phyloP scores from a whole-genome alignment of 2,888 invertebrate species.

The Sylvicola fuscatus region DNA sequence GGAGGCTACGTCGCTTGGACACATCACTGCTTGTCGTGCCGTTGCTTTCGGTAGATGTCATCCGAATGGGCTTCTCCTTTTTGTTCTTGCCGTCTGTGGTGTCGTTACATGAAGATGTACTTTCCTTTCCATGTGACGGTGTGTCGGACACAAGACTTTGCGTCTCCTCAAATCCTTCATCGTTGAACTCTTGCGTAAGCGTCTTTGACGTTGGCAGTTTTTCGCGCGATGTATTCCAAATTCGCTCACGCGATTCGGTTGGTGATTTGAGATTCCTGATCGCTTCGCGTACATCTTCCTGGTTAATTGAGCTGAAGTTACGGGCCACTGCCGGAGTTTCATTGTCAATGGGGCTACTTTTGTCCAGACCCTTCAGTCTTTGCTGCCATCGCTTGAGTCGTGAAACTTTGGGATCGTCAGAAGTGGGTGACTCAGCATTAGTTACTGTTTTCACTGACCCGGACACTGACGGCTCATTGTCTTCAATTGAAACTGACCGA shows the following conservation, averaged over 20 bases:
- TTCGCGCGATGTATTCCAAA: constrained; percentile 31
- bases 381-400: constrained; percentile 50
- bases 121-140: constrained; percentile 48
- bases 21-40: constrained; percentile 18
- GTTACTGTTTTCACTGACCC: constrained; percentile 30
- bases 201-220: constrained; percentile 7
- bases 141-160: constrained; percentile 75
- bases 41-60: constrained; percentile 23
- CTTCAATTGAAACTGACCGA: background rate
- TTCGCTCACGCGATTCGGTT: constrained; percentile 35
- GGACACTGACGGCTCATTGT: constrained; percentile 21
- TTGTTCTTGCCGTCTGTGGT: constrained; percentile 29
- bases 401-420: constrained; percentile 27
- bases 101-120: constrained; percentile 55
- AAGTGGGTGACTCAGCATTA: constrained; percentile 9
- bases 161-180: constrained; percentile 82
- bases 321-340: constrained; percentile 31
- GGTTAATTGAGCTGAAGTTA: constrained; percentile 47
- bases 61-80: constrained; percentile 15
- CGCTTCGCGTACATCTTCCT: constrained; percentile 47
- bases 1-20: constrained; percentile 2
- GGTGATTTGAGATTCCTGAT: constrained; percentile 42
- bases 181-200: constrained; percentile 41
- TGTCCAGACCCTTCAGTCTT: constrained; percentile 35
- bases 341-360: constrained; percentile 17